Evolutionary conservation across 1,140 invertebrate genomes (phyloP), one percentile per base, ranked within the genome.

Genomic region (Cydia strobilella): DNA sequence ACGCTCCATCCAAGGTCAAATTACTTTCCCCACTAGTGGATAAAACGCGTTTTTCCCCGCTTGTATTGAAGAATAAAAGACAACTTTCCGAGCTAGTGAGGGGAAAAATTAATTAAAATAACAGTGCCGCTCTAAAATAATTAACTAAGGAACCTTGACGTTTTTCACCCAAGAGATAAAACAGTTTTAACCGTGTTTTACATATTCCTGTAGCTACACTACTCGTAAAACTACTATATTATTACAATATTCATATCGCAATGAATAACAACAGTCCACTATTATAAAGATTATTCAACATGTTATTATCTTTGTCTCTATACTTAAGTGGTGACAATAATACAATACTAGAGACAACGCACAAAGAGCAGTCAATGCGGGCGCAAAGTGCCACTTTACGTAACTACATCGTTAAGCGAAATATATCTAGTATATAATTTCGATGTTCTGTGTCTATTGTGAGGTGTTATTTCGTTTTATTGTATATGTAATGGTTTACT

Each of bases 331-430:
- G 51, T 54, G 54, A 59, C 48, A 51, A 51, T 59, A 59, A 59
- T 23, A 59, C 20, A 23, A 59, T 59, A 59, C 54, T 59, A 59
- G 54, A 59, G 6, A 59, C n/a, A 54, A 18, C 20, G 15, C 15
- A 59, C 54, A 59, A 59, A 59, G 54, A 59, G n/a, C 9, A 12
- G 0, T 31, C 9, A 12, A 1, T 31, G 23, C 7, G 13, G 62
- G 25, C 7, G 54, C 27, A 65, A 65, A 65, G 63, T 65, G 63
- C 15, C 63, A 31, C 63, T 65, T 65, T 65, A 65, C 63, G 63
- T 65, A 65, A 65, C 63, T 65, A 65, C 27, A 13, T 65, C 63
- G 13, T 65, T 65, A 65, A 15, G 54, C 4, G 27, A 27, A 31
- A 65, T 65, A 31, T 65, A 27, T 65, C 63, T 31, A 35, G 63